phyloP scores from a whole-genome alignment of 2,888 invertebrate genomes.

The Phrixothrix hirtus region DNA sequence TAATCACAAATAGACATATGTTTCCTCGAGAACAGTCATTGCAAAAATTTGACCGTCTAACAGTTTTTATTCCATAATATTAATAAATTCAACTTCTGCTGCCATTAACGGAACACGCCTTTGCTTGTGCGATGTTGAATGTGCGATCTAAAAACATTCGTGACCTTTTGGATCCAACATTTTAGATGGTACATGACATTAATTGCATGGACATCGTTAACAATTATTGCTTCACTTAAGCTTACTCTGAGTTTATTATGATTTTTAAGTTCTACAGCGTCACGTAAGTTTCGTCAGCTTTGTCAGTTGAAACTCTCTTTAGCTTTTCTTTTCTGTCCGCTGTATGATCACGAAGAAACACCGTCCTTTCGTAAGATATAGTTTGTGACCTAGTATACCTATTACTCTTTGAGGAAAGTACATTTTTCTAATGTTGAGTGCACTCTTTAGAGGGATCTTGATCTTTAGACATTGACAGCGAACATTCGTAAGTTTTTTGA shows the following conservation, averaged over 20 bases:
- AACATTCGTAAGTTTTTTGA: background rate
- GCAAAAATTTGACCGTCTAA: no score
- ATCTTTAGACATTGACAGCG: background rate
- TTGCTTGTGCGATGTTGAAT: no score
- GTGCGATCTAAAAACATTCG: background rate
- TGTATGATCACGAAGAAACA: slow-evolving; percentile 1
- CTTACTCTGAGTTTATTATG: no score
- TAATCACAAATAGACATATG: no score
- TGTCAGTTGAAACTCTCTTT: background rate
- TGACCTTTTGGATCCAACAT: background rate
- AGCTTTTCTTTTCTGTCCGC: background rate
- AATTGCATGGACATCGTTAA: background rate
- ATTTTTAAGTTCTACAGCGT: background rate
- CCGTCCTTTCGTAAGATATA: background rate
- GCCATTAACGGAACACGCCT: no score
- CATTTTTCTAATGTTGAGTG: background rate
- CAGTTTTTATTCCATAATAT: no score
- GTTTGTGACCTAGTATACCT: slow-evolving; percentile 1
- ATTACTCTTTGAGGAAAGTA: background rate
- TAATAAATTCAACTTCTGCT: no score
- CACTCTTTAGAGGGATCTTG: background rate
- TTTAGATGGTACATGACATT: background rate
- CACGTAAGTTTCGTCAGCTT: background rate
- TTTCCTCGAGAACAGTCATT: no score
- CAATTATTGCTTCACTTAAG: no score